phyloP scores from a whole-genome alignment of 2,113 vertebrate genomes.

The Clarias magur region DNA sequence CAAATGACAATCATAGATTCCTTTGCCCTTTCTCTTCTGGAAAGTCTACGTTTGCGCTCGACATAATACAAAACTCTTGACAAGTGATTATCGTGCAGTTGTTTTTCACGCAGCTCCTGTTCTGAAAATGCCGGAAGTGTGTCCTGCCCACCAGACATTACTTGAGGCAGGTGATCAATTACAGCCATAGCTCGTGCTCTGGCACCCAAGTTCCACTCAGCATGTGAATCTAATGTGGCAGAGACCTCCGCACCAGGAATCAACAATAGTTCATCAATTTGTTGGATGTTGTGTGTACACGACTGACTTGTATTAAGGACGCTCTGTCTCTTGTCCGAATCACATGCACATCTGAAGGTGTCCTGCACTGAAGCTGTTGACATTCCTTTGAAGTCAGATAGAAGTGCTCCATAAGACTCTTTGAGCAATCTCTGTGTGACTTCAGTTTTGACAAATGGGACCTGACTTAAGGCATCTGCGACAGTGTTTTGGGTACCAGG shows the following conservation, averaged over 20 bases:
- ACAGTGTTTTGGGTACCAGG: not conserved
- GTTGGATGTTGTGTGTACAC: not conserved
- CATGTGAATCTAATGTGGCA: not conserved
- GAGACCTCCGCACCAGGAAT: not conserved
- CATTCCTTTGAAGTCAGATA: no score
- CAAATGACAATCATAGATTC: not conserved
- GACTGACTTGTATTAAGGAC: not conserved
- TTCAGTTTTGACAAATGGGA: not conserved
- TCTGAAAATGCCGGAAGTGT: not conserved
- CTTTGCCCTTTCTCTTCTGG: not conserved
- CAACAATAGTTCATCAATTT: not conserved
- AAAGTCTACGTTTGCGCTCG: not conserved
- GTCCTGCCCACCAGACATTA: not conserved
- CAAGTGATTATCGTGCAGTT: not conserved
- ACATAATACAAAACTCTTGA: conserved; percentile 21
- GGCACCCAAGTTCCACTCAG: not conserved
- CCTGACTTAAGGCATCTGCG: not conserved
- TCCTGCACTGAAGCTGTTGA: no score
- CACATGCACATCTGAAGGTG: no score
- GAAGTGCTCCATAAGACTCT: no score
- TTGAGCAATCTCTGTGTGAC: not conserved
- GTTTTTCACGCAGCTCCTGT: conserved; percentile 7
- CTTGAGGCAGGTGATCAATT: not conserved
- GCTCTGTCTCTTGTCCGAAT: no score
- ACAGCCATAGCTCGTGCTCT: not conserved